A percentile compares a stretch with the other conserved stretches of the same genome.
These are phyloP conservation scores for Rhagonycha lutea DNA, from an alignment of 2,888 invertebrate genomes.

Conservation along the genomic window DNA sequence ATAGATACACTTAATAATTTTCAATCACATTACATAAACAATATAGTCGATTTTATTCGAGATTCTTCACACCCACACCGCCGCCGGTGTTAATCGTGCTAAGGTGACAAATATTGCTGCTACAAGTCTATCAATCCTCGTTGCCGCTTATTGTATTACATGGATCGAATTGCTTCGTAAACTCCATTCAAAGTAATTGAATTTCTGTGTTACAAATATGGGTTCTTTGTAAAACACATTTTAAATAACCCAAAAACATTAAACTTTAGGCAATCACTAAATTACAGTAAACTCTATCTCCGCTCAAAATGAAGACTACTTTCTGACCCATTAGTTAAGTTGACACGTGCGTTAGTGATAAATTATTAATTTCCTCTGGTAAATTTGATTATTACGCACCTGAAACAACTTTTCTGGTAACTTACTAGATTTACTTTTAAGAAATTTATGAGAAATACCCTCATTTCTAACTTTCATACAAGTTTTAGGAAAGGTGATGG, in stretches of 20 bases:
- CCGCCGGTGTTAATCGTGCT: conserved; percentile 4
- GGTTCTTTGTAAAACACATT: not conserved
- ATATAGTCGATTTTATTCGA: conserved; percentile 36
- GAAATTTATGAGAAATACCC: not conserved
- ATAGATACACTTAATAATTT: conserved; percentile 33
- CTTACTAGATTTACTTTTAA: not conserved
- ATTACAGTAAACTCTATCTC: not conserved
- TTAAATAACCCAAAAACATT: not conserved
- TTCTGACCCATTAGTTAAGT: not conserved
- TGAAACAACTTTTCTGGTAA: not conserved
- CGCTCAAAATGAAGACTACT: not conserved
- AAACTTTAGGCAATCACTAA: not conserved
- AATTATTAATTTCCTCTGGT: not conserved
- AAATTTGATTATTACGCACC: not conserved
- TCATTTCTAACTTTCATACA: conserved; percentile 3
- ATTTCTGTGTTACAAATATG: not conserved
- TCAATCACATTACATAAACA: conserved; percentile 40
- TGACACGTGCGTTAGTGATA: not conserved
- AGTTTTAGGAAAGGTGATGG: conserved; percentile 6
- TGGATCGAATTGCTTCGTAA: not conserved
- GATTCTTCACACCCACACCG: conserved; percentile 29
- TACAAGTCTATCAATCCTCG: conserved; percentile 19
- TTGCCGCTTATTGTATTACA: not conserved
- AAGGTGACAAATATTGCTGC: conserved; percentile 23
- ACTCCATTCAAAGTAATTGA: not conserved